Evolutionary conservation across 2,888 invertebrate species (phyloP), one percentile per base, ranked within the genome.

Genomic region (Troides oblongomaculatus): DNA sequence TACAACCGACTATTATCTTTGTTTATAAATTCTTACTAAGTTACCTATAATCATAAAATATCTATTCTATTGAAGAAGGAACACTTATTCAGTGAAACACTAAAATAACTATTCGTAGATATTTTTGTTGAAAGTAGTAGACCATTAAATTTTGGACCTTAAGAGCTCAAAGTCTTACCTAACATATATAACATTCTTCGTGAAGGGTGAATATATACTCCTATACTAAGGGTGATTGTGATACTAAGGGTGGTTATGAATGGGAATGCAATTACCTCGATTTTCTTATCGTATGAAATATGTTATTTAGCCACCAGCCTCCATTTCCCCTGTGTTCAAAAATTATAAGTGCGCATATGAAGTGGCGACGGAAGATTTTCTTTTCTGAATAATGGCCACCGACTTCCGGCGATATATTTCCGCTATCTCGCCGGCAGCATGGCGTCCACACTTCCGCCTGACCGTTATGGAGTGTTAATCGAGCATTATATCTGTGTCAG

Each of bases 391-490:
- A 92, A 92, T 91, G 87, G 89, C 81, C 78, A 80, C 83, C 83
- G 79, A 87, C 89, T 87, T 90, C 92, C 92, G 86, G 88, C 82
- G 87, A 91, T 92, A 91, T 92, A 91, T 92, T 92, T 91, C 91
- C 90, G 88, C 89, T 92, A 92, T 92, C 92, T 89, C 83, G 79
- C 80, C 82, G 82, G 84, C 89, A 88, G 85, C 84, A 87, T 88
- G 89, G 90, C 89, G 85, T 79, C 87, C 84, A 79, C 77, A 82
- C 86, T 84, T 91, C 90, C 92, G 87, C 81, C 85, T 90, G 90
- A 89, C 91, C 91, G 87, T 89, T 91, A 89, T 87, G 84, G 86
- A 88, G 90, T 92, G 90, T 89, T 91, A 91, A 92, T 91, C 89
- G 91, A 88, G 89, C 90, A 87, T 90, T 88, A 85, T 86, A 88